Percentiles rank a stretch among this genome's conserved stretches.
phyloP scores from a whole-genome alignment of 2,113 vertebrate species.

The Acanthochromis polyacanthus region DNA sequence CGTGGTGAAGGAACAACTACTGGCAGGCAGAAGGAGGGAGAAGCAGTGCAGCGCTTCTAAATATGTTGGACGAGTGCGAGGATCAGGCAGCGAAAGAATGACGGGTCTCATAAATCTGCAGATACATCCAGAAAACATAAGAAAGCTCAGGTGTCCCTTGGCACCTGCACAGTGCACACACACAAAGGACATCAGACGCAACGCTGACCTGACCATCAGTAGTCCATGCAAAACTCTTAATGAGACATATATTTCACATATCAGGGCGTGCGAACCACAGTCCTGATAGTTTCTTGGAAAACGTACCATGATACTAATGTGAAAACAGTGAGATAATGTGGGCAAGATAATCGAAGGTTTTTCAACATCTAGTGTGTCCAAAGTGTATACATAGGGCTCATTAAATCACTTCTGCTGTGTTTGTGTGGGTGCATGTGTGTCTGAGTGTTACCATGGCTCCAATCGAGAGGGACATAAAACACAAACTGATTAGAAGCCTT shows the following conservation, averaged over 20 bases:
- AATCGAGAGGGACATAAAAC: slow-evolving; percentile 18
- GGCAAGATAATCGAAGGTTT: slow-evolving; percentile 15
- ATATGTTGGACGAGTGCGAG: slow-evolving; percentile 4
- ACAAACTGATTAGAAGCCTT: slow-evolving; percentile 32
- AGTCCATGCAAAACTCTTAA: slow-evolving; percentile 19
- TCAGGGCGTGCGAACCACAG: slow-evolving; percentile 2
- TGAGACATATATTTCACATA: slow-evolving; percentile 25
- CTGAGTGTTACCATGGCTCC: background rate
- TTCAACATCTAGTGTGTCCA: slow-evolving; percentile 16
- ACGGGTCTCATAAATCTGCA: slow-evolving; percentile 56
- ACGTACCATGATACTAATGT: background rate
- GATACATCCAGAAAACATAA: slow-evolving; percentile 54
- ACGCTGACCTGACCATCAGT: slow-evolving; percentile 12
- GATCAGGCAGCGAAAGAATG: slow-evolving; percentile 4
- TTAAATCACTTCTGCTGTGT: slow-evolving; percentile 14
- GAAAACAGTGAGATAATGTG: slow-evolving; percentile 18
- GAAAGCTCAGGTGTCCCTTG: slow-evolving; percentile 1
- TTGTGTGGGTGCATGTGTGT: background rate
- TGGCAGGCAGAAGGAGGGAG: background rate
- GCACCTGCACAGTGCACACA: slow-evolving; percentile 24
- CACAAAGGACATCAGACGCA: slow-evolving; percentile 38
- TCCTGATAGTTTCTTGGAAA: slow-evolving; percentile 38
- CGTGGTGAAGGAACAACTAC: slow-evolving; percentile 9
- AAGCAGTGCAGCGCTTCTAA: background rate
- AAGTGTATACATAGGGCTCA: background rate